Evolutionary conservation across 2,113 vertebrate genomes (phyloP).

Genomic region (Raja brachyura): DNA sequence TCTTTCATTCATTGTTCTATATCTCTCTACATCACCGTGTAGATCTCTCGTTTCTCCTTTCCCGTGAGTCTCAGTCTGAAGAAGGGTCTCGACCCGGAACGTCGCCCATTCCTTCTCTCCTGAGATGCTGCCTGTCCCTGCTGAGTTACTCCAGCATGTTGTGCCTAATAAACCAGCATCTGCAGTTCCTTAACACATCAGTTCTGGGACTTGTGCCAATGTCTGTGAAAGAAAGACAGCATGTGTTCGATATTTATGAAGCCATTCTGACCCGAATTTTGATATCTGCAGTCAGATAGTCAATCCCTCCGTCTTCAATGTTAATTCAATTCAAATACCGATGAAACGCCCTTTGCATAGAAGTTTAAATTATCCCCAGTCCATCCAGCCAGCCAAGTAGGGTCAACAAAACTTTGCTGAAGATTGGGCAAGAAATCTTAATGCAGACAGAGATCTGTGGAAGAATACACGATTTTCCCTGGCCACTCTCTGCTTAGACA

Average conservation of each 20-base stretch:
- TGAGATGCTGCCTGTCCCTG: no score
- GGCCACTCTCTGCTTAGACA: not conserved
- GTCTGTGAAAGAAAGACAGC: not conserved
- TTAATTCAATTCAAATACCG: not conserved
- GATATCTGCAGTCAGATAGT: not conserved
- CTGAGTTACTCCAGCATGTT: no score
- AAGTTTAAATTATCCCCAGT: not conserved
- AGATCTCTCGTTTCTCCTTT: no score
- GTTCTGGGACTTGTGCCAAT: not conserved
- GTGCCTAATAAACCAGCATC: no score
- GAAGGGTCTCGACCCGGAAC: no score
- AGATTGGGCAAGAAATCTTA: conserved; percentile 4
- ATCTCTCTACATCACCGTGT: no score
- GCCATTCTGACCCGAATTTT: not conserved
- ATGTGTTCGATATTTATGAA: not conserved
- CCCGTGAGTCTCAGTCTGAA: no score
- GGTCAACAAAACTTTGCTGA: not conserved
- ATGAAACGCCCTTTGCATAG: not conserved
- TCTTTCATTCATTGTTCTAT: no score
- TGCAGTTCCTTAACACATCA: not conserved
- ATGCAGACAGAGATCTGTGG: not conserved
- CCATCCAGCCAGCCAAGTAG: not conserved
- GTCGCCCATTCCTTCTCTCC: no score
- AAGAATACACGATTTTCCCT: not conserved
- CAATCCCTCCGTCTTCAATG: not conserved